phyloP scores from a whole-genome alignment of 2,113 vertebrate species.

The Symphodus melops region DNA sequence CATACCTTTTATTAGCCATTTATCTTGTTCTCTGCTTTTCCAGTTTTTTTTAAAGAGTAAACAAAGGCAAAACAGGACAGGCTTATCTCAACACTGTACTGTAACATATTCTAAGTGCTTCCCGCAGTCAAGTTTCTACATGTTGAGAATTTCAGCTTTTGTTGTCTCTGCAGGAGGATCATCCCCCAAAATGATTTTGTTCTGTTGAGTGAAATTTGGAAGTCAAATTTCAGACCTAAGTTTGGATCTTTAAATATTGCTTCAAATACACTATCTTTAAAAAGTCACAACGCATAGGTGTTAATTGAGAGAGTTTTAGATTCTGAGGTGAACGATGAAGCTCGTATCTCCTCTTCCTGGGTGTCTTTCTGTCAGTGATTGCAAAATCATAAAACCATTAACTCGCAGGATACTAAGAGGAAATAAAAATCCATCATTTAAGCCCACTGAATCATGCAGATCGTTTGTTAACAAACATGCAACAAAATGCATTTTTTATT shows the following conservation, averaged over 20 bases:
- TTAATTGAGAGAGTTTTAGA: background rate
- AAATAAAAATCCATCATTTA: background rate
- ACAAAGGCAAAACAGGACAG: conserved; percentile 10
- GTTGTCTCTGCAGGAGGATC: conserved; percentile 32
- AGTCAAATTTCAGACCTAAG: background rate
- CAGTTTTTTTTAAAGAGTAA: conserved; percentile 11
- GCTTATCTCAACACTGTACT: conserved; percentile 2
- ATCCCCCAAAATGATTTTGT: conserved; percentile 54
- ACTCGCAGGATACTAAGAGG: background rate
- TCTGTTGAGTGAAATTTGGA: conserved; percentile 50
- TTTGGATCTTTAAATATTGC: conserved; percentile 1
- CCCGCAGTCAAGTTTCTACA: conserved; percentile 51
- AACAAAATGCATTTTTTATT: background rate
- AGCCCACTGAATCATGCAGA: background rate
- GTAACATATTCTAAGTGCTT: conserved; percentile 29
- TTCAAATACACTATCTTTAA: background rate
- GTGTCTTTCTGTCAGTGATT: background rate
- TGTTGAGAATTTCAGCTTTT: conserved; percentile 57
- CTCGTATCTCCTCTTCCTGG: background rate
- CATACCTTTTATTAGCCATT: background rate
- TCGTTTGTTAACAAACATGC: background rate
- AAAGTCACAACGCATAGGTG: background rate
- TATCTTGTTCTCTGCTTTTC: background rate
- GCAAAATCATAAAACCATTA: conserved; percentile 5
- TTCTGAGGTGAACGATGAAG: background rate